Percentiles rank a stretch among this genome's conserved stretches.
These are phyloP conservation scores for Calycopis cecrops DNA, from an alignment of 1,140 invertebrate species.

Conservation along the genomic window DNA sequence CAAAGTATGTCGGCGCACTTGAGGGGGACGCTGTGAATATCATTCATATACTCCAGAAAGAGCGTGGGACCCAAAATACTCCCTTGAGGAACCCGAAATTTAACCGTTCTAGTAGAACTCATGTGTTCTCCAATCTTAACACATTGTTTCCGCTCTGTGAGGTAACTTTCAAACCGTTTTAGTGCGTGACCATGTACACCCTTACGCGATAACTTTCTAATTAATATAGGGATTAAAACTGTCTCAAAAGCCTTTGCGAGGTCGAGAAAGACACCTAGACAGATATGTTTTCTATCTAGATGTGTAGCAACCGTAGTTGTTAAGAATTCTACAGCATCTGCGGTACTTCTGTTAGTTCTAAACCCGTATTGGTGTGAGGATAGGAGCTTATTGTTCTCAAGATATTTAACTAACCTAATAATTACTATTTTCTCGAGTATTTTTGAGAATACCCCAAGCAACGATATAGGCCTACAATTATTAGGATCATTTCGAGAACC, in stretches of 20 bases:
- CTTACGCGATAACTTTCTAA: conserved; percentile 11
- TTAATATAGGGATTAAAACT: conserved; percentile 12
- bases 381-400: conserved; percentile 11
- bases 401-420: background rate
- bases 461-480: conserved; percentile 18
- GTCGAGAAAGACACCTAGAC: conserved; percentile 18
- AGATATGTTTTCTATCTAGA: background rate
- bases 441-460: conserved; percentile 15
- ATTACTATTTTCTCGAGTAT: conserved; percentile 15
- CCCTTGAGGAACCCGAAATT: background rate
- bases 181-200: conserved; percentile 14
- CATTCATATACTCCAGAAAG: too few relatives aligned
- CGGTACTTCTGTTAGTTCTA: conserved; percentile 8
- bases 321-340: conserved; percentile 15
- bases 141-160: background rate
- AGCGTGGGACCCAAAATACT: too few relatives aligned
- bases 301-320: background rate
- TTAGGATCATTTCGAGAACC: conserved; percentile 2
- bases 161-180: conserved; percentile 14
- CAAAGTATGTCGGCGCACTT: too few relatives aligned
- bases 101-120: background rate
- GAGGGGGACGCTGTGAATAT: too few relatives aligned
- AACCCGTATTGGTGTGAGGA: conserved; percentile 16
- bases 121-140: conserved; percentile 2
- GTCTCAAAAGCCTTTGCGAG: conserved; percentile 16